These are phyloP conservation scores for Carassius auratus DNA, from an alignment of 2,113 vertebrate genomes.

Conservation along the genomic window DNA sequence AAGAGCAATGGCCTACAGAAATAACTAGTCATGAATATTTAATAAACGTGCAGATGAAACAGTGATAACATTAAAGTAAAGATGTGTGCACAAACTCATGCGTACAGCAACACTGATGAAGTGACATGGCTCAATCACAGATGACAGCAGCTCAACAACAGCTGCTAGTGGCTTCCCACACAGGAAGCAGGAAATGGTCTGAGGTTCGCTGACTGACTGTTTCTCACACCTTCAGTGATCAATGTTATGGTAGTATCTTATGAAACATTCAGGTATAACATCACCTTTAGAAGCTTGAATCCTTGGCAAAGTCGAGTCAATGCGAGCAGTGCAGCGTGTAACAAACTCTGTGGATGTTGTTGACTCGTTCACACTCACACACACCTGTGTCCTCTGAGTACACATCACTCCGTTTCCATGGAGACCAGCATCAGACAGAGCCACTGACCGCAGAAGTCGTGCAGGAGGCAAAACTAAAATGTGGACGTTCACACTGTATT, in stretches of 20 bases:
- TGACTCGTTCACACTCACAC: slow-evolving; percentile 19
- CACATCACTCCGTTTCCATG: slow-evolving; percentile 35
- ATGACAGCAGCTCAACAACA: background rate
- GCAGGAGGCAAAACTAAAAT: background rate
- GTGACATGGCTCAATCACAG: too few species aligned
- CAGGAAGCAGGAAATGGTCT: slow-evolving; percentile 51
- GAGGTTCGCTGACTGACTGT: too few species aligned
- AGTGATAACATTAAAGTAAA: slow-evolving; percentile 1
- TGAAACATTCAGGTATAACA: background rate
- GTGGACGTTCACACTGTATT: too few species aligned
- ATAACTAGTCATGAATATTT: slow-evolving; percentile 51
- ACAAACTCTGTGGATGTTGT: slow-evolving; percentile 57
- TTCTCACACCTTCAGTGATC: background rate
- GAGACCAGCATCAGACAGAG: slow-evolving; percentile 23
- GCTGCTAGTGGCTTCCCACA: background rate
- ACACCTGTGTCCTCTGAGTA: background rate
- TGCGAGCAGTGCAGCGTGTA: background rate
- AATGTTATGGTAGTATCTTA: background rate
- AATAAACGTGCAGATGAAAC: slow-evolving; percentile 34
- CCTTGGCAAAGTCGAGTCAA: background rate
- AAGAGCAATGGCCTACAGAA: background rate
- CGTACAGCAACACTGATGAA: too few species aligned
- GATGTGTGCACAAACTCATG: background rate
- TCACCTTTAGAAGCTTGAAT: background rate
- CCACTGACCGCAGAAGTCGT: background rate